Evolutionary conservation across 1,140 invertebrate genomes (phyloP).

Genomic region (Papilio machaon): DNA sequence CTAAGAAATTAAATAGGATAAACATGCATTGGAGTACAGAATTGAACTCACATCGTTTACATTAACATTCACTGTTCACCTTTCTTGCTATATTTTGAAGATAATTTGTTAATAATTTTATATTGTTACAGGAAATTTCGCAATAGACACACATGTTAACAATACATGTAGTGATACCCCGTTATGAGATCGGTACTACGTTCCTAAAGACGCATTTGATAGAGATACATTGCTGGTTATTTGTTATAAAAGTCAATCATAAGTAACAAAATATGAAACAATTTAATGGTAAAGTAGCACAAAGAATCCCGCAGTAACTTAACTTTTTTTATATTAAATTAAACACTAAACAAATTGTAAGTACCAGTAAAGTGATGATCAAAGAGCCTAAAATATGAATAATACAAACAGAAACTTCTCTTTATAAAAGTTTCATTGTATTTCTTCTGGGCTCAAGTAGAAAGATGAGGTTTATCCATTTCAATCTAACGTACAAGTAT

Average conservation of each 20-base stretch:
- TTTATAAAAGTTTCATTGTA: not conserved
- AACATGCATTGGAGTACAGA: not conserved
- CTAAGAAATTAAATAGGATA: not conserved
- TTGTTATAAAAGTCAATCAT: not conserved
- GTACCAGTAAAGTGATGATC: too few relatives aligned
- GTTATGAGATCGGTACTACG: not conserved
- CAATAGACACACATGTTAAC: slow-evolving; percentile 6
- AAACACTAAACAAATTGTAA: too few relatives aligned
- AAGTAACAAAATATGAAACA: not conserved
- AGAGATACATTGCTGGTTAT: not conserved
- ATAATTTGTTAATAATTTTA: not conserved
- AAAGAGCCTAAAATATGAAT: not conserved
- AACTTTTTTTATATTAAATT: not conserved
- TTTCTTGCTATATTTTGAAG: not conserved
- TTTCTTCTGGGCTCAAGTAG: not conserved
- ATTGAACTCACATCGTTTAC: not conserved
- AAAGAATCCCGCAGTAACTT: not conserved
- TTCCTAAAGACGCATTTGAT: not conserved
- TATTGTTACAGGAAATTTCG: slow-evolving; percentile 15
- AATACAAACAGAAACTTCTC: not conserved
- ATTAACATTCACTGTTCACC: not conserved
- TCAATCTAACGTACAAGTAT: not conserved
- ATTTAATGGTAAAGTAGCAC: not conserved
- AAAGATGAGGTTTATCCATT: not conserved
- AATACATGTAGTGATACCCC: slow-evolving; percentile 3